Evolutionary conservation across 2,113 vertebrate genomes (phyloP).

Genomic region (Bolborhynchus lineola): DNA sequence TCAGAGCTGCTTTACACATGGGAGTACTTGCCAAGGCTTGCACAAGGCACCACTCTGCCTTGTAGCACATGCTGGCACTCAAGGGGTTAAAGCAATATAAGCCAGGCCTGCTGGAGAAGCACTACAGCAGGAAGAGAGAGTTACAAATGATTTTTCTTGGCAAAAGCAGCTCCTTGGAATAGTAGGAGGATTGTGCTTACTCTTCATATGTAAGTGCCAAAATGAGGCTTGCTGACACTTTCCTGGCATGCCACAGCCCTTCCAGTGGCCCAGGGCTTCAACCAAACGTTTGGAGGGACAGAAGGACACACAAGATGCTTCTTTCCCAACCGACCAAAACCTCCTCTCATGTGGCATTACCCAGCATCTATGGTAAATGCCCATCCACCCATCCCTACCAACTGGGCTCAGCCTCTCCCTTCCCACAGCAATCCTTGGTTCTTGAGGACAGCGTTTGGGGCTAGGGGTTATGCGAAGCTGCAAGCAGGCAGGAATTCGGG

Average conservation of each 20-base stretch:
- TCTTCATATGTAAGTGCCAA: conserved; percentile 66
- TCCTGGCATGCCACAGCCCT: conserved; percentile 47
- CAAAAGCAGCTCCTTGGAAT: conserved; percentile 61
- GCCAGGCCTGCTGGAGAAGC: conserved; percentile 52
- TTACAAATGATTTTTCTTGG: conserved; percentile 76
- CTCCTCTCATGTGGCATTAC: background rate
- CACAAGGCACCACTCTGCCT: conserved; percentile 36
- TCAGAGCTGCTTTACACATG: background rate
- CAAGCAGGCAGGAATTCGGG: accelerated
- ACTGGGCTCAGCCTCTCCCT: background rate
- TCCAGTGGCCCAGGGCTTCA: conserved; percentile 17
- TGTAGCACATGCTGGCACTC: background rate
- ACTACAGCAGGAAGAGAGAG: conserved; percentile 65
- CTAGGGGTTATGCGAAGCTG: background rate
- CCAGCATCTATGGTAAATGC: background rate
- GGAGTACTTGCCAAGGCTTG: conserved; percentile 39
- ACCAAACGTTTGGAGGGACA: conserved; percentile 10
- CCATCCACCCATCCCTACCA: accelerated
- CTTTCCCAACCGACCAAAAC: background rate
- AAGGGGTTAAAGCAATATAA: conserved; percentile 55
- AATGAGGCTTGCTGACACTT: conserved; percentile 65
- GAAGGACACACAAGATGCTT: conserved; percentile 2
- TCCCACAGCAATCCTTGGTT: background rate
- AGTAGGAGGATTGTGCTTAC: conserved; percentile 72
- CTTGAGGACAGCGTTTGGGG: background rate